Percentiles rank a stretch among this genome's conserved stretches.
phyloP scores from a whole-genome alignment of 2,113 vertebrate species.

The Pelecanoides urinatrix region DNA sequence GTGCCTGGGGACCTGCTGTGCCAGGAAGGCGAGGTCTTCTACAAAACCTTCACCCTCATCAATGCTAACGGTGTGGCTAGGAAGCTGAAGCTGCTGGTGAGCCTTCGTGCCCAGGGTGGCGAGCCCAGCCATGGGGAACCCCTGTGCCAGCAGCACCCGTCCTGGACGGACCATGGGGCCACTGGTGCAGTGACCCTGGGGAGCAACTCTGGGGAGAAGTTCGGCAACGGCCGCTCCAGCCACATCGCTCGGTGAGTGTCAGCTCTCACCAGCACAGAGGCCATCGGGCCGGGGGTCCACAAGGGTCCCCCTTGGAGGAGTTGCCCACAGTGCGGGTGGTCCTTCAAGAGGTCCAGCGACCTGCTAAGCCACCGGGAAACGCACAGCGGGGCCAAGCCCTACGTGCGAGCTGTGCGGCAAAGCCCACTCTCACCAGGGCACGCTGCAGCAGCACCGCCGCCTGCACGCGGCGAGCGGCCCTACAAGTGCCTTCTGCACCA shows the following conservation, averaged over 20 bases:
- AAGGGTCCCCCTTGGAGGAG: neutral
- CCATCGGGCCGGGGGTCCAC: no score
- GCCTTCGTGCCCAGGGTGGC: neutral
- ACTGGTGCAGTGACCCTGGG: neutral
- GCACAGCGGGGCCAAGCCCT: slow-evolving; percentile 50
- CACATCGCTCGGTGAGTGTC: fast-evolving
- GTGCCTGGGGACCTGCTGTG: neutral
- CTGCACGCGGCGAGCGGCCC: neutral
- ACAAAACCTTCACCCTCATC: neutral
- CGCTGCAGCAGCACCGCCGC: neutral
- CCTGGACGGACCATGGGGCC: fast-evolving
- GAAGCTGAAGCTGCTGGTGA: neutral
- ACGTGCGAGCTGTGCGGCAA: slow-evolving; percentile 72
- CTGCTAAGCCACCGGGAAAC: neutral
- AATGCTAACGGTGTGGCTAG: neutral
- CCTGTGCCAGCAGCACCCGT: neutral
- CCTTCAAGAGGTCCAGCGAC: slow-evolving; percentile 71
- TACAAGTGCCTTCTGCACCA: slow-evolving; percentile 50
- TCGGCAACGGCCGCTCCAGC: neutral
- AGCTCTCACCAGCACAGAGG: fast-evolving
- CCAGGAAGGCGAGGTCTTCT: neutral
- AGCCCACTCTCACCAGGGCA: slow-evolving; percentile 74
- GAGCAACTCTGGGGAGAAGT: neutral
- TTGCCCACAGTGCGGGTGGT: slow-evolving; percentile 61
- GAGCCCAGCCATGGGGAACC: neutral